Evolutionary conservation across 2,888 invertebrate species (phyloP), one percentile per base, ranked within the genome.

Genomic region (Pristionchus maxplancki): DNA sequence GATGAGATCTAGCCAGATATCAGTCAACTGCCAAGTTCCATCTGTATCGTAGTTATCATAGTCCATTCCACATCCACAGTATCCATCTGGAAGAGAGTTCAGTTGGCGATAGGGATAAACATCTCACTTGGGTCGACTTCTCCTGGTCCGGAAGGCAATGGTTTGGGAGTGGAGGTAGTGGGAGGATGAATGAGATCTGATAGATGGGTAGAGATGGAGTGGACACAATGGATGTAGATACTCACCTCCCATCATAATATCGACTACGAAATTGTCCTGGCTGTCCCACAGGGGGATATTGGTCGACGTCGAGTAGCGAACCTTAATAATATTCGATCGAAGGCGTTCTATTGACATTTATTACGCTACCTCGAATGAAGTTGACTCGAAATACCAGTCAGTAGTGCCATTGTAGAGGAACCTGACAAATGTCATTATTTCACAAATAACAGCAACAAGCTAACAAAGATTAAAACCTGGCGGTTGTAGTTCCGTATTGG

Each of bases 31-130:
- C 71, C 71, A 71, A 8, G 37, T 71, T 71, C 71, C 71, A 71
- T 71, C 67, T 20, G 67, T 67, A 34, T 67, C 37, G 37, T 31
- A 71, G 71, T 37, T 71, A 0, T 20, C 71, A 4, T 17, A 17
- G 37, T 71, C 71, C 71, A 71, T 71, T 37, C 34, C 71, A 37
- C 71, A 71, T 71, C 71, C 71, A 71, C 71, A 71, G 71, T 71
- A 71, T 17, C 71, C 71, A 37, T 71, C 71, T 71, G 71, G 20
- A 20, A 20, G 20, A 9, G 15, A 13, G 1, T 17, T 71, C 6
- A 17, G 3, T 37, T 13, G 3, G 37, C 20, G 6, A 71, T 71
- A 5, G 1, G 13, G 2, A 3, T 34, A 37, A 1, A 3, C 37
- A 71, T 31, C 71, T 17, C 13, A 71, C 71, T 34, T 20, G 71